These are phyloP conservation scores for Phoxinus dragarum DNA, from an alignment of 2,797 vertebrate species.

Conservation along the genomic window DNA sequence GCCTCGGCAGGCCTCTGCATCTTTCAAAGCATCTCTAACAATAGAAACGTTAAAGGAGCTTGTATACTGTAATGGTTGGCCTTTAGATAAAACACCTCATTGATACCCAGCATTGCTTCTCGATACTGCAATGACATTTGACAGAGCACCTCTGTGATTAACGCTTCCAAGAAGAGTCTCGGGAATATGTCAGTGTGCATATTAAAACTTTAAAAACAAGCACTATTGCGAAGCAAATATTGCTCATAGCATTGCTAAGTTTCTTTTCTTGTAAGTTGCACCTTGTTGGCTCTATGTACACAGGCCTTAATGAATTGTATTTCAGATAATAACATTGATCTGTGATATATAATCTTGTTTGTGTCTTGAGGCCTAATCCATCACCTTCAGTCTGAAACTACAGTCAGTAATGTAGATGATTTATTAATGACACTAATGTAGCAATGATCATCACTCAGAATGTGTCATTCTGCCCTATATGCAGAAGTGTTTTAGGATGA, in stretches of 20 bases:
- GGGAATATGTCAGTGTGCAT: not conserved
- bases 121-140: conserved; percentile 11
- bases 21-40: conserved; percentile 25
- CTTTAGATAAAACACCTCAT: conserved; percentile 26
- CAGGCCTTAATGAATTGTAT: not conserved
- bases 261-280: not conserved
- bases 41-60: conserved; percentile 10
- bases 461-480: conserved; percentile 7
- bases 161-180: not conserved
- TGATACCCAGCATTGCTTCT: conserved; percentile 25
- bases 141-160: conserved; percentile 6
- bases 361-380: conserved; percentile 8
- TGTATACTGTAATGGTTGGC: conserved; percentile 21
- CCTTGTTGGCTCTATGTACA: not conserved
- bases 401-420: conserved; percentile 26
- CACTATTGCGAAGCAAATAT: not conserved
- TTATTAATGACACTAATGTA: conserved; percentile 38
- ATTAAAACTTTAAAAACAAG: conserved; percentile 5
- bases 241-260: not conserved
- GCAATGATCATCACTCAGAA: conserved; percentile 51
- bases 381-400: conserved; percentile 39
- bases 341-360: conserved; percentile 30
- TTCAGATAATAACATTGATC: conserved; percentile 28
- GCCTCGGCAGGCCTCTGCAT: not conserved
- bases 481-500: conserved; percentile 14